phyloP scores from a whole-genome alignment of 2,888 invertebrate species.

The Mantis religiosa region DNA sequence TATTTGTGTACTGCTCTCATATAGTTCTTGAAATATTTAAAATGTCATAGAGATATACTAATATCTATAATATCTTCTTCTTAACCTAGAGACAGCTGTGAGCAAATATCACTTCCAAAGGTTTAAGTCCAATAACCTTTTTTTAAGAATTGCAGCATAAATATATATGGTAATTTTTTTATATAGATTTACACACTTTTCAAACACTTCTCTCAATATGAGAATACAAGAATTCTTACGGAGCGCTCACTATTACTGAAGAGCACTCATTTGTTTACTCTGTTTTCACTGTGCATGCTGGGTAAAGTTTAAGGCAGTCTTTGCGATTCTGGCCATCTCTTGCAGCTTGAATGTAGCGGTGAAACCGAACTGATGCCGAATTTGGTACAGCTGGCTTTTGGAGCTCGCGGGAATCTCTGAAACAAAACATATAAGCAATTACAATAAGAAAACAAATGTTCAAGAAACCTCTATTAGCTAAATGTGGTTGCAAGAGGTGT shows the following conservation, averaged over 20 bases:
- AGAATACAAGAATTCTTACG: background rate
- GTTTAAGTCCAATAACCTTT: background rate
- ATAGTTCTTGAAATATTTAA: no score
- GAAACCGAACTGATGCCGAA: constrained; percentile 67
- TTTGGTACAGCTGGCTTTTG: constrained; percentile 64
- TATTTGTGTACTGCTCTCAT: no score
- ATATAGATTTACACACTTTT: no score
- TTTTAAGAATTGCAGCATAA: no score
- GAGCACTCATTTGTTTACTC: constrained; percentile 41
- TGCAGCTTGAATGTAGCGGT: constrained; percentile 75
- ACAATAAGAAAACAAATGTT: background rate
- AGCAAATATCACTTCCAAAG: background rate
- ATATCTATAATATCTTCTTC: background rate
- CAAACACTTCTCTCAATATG: background rate
- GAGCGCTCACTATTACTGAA: background rate
- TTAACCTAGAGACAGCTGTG: background rate
- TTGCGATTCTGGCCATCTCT: constrained; percentile 78
- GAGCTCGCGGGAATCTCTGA: constrained; percentile 71
- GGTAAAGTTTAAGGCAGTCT: constrained; percentile 65
- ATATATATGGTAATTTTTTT: no score
- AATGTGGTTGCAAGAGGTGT: no score
- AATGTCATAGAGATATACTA: no score
- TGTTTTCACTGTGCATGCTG: constrained; percentile 66
- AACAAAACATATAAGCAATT: constrained; percentile 38
- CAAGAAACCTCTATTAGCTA: no score